phyloP scores from a whole-genome alignment of 2,797 vertebrate genomes.

The Esox lucius region DNA sequence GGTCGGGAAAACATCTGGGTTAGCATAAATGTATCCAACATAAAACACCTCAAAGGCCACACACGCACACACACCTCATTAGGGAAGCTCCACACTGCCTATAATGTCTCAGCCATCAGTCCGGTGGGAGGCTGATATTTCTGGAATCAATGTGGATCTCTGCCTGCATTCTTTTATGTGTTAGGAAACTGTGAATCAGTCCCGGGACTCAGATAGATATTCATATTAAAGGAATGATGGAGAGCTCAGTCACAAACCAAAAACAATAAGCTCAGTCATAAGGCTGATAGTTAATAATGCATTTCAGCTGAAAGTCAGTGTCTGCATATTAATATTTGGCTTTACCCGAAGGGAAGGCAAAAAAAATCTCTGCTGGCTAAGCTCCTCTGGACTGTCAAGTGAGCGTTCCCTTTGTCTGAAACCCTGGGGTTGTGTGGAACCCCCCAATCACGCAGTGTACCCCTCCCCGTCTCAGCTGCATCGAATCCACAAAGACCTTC shows the following conservation, averaged over 20 bases:
- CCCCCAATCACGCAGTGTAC: background rate
- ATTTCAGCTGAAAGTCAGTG: conserved; percentile 15
- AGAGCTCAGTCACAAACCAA: conserved; percentile 38
- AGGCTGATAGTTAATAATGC: conserved; percentile 33
- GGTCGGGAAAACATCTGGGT: conserved; percentile 1
- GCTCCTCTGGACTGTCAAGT: conserved; percentile 15
- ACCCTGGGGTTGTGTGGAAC: background rate
- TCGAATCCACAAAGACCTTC: conserved; percentile 2
- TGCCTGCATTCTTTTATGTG: background rate
- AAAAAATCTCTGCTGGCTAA: conserved; percentile 5
- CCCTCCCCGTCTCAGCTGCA: background rate
- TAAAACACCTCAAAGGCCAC: background rate
- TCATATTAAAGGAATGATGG: background rate
- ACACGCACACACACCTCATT: background rate
- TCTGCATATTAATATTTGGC: conserved; percentile 9
- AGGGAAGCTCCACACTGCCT: background rate
- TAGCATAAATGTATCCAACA: background rate
- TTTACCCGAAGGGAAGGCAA: conserved; percentile 14
- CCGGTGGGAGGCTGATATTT: background rate
- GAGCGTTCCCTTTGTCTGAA: conserved; percentile 1
- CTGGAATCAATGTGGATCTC: conserved; percentile 2
- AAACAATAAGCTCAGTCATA: conserved; percentile 22
- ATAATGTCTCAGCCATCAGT: background rate
- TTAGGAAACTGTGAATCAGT: background rate
- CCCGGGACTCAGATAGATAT: background rate